Percentiles rank a stretch among this genome's conserved stretches.
Evolutionary conservation across 1,140 invertebrate species (phyloP).

Genomic region (Euglossa dilemma): DNA sequence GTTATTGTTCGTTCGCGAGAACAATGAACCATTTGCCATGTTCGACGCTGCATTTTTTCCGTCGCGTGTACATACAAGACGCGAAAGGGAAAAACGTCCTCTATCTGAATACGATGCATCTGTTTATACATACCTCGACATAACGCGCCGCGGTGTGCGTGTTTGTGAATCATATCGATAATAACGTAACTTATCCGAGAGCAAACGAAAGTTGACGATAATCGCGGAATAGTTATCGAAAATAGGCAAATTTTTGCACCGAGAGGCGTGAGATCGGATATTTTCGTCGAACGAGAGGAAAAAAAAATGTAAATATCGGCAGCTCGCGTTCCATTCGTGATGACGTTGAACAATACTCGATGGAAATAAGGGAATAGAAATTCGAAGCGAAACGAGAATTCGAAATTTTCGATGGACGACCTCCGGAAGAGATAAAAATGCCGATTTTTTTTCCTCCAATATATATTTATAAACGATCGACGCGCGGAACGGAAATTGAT

Average conservation of each 20-base stretch:
- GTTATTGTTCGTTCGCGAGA: conserved; percentile 66
- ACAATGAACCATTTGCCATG: conserved; percentile 71
- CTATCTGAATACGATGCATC: conserved; percentile 45
- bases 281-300: not conserved
- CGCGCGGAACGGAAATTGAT: not conserved
- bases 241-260: not conserved
- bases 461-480: not conserved
- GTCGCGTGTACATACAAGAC: conserved; percentile 26
- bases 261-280: no score
- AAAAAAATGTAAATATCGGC: not conserved
- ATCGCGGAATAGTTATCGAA: not conserved
- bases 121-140: conserved; percentile 5
- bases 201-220: conserved; percentile 6
- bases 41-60: conserved; percentile 56
- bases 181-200: conserved; percentile 22
- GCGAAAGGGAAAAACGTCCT: conserved; percentile 31
- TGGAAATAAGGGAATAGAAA: not conserved
- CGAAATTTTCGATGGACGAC: not conserved
- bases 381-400: not conserved
- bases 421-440: not conserved
- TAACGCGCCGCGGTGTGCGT: not conserved
- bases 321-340: not conserved
- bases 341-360: not conserved
- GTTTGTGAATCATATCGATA: conserved; percentile 36
- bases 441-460: no score